Evolutionary conservation across 2,888 invertebrate genomes (phyloP), one percentile per base, ranked within the genome.

Genomic region (Dinocampus coccinellae): DNA sequence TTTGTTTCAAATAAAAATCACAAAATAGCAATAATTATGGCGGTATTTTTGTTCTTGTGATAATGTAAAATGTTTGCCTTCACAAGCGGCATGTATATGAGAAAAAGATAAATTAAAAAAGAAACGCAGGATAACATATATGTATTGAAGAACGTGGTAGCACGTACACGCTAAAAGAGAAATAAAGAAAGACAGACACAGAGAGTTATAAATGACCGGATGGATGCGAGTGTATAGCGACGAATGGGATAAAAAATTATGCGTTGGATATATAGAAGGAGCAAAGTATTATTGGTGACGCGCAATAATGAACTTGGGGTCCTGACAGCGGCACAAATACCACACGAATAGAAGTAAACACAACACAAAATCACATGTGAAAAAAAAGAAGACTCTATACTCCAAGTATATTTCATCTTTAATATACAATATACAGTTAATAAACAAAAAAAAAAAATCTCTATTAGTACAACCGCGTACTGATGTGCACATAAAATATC

Each of bases 291-390:
- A 75, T 76, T 73, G 75, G 76, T 75, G 77, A 77, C 75, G 75
- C 75, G 78, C 68, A 76, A 77, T 76, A 77, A 77, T 77, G 75
- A 76, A 76, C 69, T 76, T 77, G 73, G 76, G 74, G 65, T 73
- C 67, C 70, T 69, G 69, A 68, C 62, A 60, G 64, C 55, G 24
- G n/a, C 26, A 39, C 69, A 65, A 67, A 52, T 47, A 47, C 42
- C 16, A 47, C 47, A 39, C 29, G 7, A 65, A 39, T 57, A 36
- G n/a, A n/a, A n/a, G 36, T 24, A 26, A 58, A 29, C 10, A 36
- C 22, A 36, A 36, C 36, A 11, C 47, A 42, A 39, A 42, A 39
- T 16, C 22, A 62, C 55, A 39, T 22, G 16, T 26, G 26, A 22
- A 20, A 36, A 36, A 34, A 24, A 66, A 55, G 16, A n/a, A 55